Evolutionary conservation across 2,113 vertebrate species (phyloP).

Genomic region (Suricata suricatta): DNA sequence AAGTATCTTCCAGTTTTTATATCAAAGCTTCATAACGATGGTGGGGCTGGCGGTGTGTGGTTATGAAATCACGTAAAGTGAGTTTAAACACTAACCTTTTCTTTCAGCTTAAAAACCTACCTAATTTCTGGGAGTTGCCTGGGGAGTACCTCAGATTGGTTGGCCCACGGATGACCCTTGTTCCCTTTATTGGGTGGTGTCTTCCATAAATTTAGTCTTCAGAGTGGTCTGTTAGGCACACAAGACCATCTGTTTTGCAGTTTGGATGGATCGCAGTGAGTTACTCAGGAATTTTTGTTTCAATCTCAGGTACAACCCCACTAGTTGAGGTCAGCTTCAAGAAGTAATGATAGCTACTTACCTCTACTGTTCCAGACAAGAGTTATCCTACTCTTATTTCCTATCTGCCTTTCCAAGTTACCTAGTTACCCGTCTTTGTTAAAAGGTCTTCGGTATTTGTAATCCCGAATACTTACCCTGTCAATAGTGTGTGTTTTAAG

Average conservation of each 20-base stretch:
- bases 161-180: neutral
- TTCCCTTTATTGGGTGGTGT: neutral
- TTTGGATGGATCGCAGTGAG: neutral
- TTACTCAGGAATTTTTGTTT: neutral
- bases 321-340: neutral
- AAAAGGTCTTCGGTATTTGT: neutral
- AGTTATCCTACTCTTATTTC: neutral
- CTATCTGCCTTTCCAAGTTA: neutral
- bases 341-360: neutral
- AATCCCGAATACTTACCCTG: neutral
- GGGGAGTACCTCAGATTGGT: neutral
- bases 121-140: neutral
- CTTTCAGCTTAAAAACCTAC: neutral
- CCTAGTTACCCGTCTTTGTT: neutral
- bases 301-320: neutral
- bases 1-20: neutral
- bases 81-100: neutral
- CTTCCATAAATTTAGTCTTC: neutral
- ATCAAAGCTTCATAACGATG: neutral
- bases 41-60: neutral
- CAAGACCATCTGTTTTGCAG: neutral
- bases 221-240: neutral
- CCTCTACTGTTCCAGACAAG: neutral
- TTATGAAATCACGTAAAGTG: neutral
- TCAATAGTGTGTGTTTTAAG: neutral